A percentile compares a stretch with the other conserved stretches of the same genome.
Conservation (phyloP, 2,888 invertebrate genomes). For the Halictus quadricinctus region DNA sequence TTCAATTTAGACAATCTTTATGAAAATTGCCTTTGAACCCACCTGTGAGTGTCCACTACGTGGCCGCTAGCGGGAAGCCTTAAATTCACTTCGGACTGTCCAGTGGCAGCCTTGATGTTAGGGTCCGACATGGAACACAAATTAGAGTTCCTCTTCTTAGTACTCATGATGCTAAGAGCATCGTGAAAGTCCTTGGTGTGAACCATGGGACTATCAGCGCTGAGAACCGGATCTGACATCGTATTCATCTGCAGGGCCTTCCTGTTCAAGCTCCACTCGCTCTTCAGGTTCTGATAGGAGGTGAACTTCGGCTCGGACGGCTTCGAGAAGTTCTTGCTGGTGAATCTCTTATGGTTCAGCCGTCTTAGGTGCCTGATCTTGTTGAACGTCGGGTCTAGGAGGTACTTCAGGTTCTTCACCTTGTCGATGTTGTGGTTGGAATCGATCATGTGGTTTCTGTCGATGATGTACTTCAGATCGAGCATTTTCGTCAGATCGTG, state of each 20-base stretch:
- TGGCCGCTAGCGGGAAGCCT: slow-evolving; percentile 51
- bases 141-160: slow-evolving; percentile 69
- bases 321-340: slow-evolving; percentile 66
- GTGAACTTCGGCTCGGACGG: slow-evolving; percentile 75
- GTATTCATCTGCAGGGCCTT: slow-evolving; percentile 73
- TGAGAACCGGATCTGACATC: slow-evolving; percentile 78
- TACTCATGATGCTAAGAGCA: slow-evolving; percentile 41
- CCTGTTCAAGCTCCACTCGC: slow-evolving; percentile 64
- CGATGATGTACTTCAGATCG: slow-evolving; percentile 77
- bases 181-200: slow-evolving; percentile 59
- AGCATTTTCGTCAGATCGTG: slow-evolving; percentile 79
- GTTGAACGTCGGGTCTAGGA: slow-evolving; percentile 78
- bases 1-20: too few relatives aligned
- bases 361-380: slow-evolving; percentile 77
- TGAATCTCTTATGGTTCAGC: slow-evolving; percentile 73
- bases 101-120: slow-evolving; percentile 72
- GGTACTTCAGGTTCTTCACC: slow-evolving; percentile 77
- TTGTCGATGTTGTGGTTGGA: slow-evolving; percentile 80
- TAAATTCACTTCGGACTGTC: slow-evolving; percentile 53
- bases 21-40: not conserved
- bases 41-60: slow-evolving; percentile 41
- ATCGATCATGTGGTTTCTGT: slow-evolving; percentile 77
- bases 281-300: slow-evolving; percentile 79
- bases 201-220: slow-evolving; percentile 61
- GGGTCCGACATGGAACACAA: slow-evolving; percentile 79